These are phyloP conservation scores for Camptogramma bilineatum DNA, from an alignment of 2,888 invertebrate species.

Conservation along the genomic window DNA sequence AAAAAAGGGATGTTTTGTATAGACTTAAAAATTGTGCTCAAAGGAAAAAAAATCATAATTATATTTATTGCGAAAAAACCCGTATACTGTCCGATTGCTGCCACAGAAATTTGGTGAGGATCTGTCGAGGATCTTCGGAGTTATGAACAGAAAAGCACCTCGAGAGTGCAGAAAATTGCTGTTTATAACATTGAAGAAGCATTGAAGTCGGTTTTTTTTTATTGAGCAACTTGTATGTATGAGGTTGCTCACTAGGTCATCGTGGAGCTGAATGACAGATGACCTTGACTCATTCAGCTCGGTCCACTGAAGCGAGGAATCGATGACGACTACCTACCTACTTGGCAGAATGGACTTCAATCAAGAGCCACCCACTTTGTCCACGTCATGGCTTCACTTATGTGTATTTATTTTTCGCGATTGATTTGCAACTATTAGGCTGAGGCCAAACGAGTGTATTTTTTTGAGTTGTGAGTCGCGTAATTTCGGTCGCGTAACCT, in stretches of 20 bases:
- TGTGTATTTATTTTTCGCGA: neutral
- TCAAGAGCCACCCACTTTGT: slow-evolving; percentile 22
- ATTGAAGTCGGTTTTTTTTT: too few species aligned
- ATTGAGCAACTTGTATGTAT: neutral
- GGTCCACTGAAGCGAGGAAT: slow-evolving; percentile 19
- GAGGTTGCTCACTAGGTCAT: neutral
- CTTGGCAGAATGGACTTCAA: slow-evolving; percentile 20
- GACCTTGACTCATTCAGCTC: slow-evolving; percentile 29
- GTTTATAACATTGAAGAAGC: too few species aligned
- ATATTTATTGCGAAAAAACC: too few species aligned
- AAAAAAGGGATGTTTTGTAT: slow-evolving; percentile 8
- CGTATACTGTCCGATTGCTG: neutral
- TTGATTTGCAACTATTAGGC: too few species aligned
- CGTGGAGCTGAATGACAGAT: slow-evolving; percentile 8
- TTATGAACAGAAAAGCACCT: too few species aligned
- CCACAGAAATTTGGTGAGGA: too few species aligned
- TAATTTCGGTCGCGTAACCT: too few species aligned
- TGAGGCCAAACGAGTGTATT: too few species aligned
- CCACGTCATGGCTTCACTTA: neutral
- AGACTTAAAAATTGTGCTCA: neutral
- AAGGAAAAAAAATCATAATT: too few species aligned
- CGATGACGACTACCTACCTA: slow-evolving; percentile 10
- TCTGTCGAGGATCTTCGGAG: too few species aligned
- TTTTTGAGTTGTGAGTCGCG: too few species aligned
- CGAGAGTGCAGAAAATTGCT: too few species aligned